Base-by-base conservation (phyloP, 2,888 invertebrate species). In the Torymus aiolomorphi region DNA sequence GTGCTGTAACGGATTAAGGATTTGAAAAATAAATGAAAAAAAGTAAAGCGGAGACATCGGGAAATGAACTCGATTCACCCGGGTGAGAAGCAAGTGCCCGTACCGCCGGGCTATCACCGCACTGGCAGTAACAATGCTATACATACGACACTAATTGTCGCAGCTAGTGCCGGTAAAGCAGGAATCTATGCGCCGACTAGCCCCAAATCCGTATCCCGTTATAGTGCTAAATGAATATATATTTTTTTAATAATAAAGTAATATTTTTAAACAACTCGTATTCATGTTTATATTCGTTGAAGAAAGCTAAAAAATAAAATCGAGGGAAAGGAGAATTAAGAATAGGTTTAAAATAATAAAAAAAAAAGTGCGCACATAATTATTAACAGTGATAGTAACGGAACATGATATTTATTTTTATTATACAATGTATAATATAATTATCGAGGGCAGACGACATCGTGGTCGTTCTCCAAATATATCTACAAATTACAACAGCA, bases 401-500 rank as follows among this genome's bases (percentile, higher is more conserved):
- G 86, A 88, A 88, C 85, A 85, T 87, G 82, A 82, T 84, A 86
- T 89, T 89, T 89, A 88, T 89, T 89, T 86, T 87, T 87, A 87
- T 87, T 86, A 86, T 86, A 87, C 85, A 86, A 85, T 85, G 78
- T 84, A 85, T 83, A 86, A 84, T 84, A 85, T 84, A 86, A 81
- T 84, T 82, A 83, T 84, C 81, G 81, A 85, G 84, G 83, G 83
- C 83, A 83, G 85, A 82, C 83, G 82, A 84, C 83, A 82, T 71
- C 81, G 81, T 80, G 63, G 82, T 83, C 82, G 80, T 83, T 79
- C 69, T 79, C 83, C 83, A 79, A 85, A 83, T 82, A 76, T 86
- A 86, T 89, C 86, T 88, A 88, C 87, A 88, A 84, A 84, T 86
- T 86, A 85, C 86, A 87, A 85, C 83, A 85, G 76, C 83, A 65